phyloP scores from a whole-genome alignment of 2,113 vertebrate genomes.

The Symphodus melops region DNA sequence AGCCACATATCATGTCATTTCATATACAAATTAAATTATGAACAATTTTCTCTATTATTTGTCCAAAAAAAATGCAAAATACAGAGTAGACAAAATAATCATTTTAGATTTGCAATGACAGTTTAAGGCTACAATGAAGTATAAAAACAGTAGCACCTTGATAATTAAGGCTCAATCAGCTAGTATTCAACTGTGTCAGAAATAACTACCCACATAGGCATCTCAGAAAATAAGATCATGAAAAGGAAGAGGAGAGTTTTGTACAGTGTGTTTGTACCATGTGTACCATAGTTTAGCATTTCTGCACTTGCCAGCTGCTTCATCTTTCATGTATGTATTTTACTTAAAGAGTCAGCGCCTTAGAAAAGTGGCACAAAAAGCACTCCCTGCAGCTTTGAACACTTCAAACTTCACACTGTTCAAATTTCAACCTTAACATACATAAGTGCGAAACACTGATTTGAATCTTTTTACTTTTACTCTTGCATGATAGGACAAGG shows the following conservation, averaged over 20 bases:
- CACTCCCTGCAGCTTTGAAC: slow-evolving; percentile 30
- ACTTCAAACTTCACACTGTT: slow-evolving; percentile 28
- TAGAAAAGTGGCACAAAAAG: slow-evolving; percentile 14
- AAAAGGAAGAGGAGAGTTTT: slow-evolving; percentile 38
- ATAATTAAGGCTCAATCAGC: slow-evolving; percentile 25
- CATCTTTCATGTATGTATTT: slow-evolving; percentile 37
- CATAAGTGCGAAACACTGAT: no score
- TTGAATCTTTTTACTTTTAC: no score
- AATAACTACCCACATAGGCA: slow-evolving; percentile 23
- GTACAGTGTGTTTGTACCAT: slow-evolving; percentile 16
- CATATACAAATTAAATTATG: neutral
- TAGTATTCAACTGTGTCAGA: slow-evolving; percentile 21
- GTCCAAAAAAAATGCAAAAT: slow-evolving; percentile 5
- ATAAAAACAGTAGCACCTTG: slow-evolving; percentile 7
- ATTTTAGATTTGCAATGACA: neutral
- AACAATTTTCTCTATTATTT: slow-evolving; percentile 6
- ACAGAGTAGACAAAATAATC: neutral
- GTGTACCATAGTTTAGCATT: slow-evolving; percentile 19
- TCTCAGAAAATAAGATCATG: slow-evolving; percentile 27
- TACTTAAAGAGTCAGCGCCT: slow-evolving; percentile 29
- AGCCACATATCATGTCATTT: neutral
- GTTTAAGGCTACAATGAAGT: neutral
- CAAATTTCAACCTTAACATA: slow-evolving; percentile 1
- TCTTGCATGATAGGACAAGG: neutral
- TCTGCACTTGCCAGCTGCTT: slow-evolving; percentile 45